A percentile compares a stretch with the other conserved stretches of the same genome.
These are phyloP conservation scores for Epirrhoe alternata DNA, from an alignment of 2,888 invertebrate species.

Conservation along the genomic window DNA sequence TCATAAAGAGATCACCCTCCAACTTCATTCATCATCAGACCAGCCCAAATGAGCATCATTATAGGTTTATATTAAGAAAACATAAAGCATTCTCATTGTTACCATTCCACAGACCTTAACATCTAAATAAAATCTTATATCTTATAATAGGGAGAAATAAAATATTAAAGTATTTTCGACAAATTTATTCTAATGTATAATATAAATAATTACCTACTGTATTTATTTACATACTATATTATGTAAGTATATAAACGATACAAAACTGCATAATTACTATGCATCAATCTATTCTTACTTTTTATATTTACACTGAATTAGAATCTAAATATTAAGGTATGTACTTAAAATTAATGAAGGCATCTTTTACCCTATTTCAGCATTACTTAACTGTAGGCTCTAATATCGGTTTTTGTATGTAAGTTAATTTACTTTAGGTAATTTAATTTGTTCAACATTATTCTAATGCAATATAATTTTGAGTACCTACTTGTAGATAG, in stretches of 20 bases:
- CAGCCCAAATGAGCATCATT: too few relatives aligned
- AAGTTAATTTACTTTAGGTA: neutral
- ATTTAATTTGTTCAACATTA: slow-evolving; percentile 1
- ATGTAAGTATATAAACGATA: slow-evolving; percentile 63
- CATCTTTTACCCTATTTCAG: slow-evolving; percentile 43
- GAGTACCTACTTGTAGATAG: too few relatives aligned
- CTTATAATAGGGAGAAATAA: slow-evolving; percentile 3
- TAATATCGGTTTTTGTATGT: slow-evolving; percentile 9
- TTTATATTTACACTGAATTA: slow-evolving; percentile 42
- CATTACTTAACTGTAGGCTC: slow-evolving; percentile 19
- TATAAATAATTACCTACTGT: slow-evolving; percentile 69
- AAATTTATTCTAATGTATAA: slow-evolving; percentile 75
- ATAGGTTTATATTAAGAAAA: too few relatives aligned
- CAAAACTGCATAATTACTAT: slow-evolving; percentile 60
- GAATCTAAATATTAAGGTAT: slow-evolving; percentile 27
- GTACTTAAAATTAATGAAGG: slow-evolving; percentile 37
- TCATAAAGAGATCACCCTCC: too few relatives aligned
- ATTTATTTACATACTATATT: slow-evolving; percentile 60
- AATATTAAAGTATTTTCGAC: slow-evolving; percentile 43
- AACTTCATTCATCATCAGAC: too few relatives aligned
- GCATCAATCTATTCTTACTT: slow-evolving; percentile 23
- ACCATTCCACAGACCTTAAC: too few relatives aligned
- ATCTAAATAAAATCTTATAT: too few relatives aligned
- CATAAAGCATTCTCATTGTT: too few relatives aligned
- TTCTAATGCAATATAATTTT: too few relatives aligned